Evolutionary conservation across 2,888 invertebrate genomes (phyloP).

Genomic region (Drosophila melanosoma): DNA sequence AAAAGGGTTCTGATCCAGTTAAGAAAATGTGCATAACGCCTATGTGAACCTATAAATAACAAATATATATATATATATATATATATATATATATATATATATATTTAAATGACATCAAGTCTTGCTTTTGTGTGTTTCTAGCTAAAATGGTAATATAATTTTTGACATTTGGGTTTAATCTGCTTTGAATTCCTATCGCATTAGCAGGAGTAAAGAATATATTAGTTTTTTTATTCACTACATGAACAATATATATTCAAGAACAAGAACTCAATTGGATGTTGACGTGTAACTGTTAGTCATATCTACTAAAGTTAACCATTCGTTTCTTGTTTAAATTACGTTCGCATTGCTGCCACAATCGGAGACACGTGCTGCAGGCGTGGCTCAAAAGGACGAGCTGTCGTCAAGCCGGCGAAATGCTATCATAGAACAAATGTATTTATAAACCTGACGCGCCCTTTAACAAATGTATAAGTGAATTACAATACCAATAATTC

Average conservation of each 20-base stretch:
- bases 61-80: not conserved
- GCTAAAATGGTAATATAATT: not conserved
- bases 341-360: constrained; percentile 11
- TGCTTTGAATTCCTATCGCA: not conserved
- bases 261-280: not conserved
- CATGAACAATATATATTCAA: no score
- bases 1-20: not conserved
- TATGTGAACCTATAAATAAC: not conserved
- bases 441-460: constrained; percentile 30
- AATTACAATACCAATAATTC: constrained; percentile 34
- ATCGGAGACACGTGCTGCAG: constrained; percentile 35
- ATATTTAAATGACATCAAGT: not conserved
- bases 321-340: constrained; percentile 11
- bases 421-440: not conserved
- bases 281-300: not conserved
- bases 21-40: not conserved
- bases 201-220: not conserved
- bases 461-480: constrained; percentile 38
- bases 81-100: not conserved
- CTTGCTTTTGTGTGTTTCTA: not conserved
- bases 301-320: not conserved
- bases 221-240: not conserved
- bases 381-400: constrained; percentile 35
- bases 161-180: not conserved
- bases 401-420: constrained; percentile 30